Conservation (phyloP, 2,113 vertebrate genomes). For the Albula glossodonta region DNA sequence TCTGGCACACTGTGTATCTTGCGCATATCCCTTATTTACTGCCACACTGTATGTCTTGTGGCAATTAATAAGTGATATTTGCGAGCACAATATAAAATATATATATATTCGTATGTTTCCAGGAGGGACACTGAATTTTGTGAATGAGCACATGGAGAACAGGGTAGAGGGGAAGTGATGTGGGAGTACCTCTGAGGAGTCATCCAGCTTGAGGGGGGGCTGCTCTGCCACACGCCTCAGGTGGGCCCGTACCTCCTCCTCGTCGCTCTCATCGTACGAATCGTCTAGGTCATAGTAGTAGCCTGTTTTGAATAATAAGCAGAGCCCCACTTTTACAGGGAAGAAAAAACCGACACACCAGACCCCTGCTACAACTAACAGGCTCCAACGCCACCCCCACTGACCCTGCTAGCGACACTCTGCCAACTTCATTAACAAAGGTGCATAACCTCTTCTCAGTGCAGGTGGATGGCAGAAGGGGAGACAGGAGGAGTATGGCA, state of each 20-base stretch:
- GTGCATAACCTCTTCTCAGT: background rate
- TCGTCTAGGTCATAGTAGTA: slow-evolving; percentile 98
- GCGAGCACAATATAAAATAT: too few relatives aligned
- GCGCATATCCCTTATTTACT: too few relatives aligned
- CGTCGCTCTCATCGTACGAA: slow-evolving; percentile 95
- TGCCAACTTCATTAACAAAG: slow-evolving; percentile 19
- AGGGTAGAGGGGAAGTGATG: background rate
- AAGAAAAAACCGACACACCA: background rate
- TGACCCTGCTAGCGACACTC: slow-evolving; percentile 11
- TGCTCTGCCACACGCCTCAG: slow-evolving; percentile 91
- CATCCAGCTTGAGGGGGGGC: slow-evolving; percentile 92
- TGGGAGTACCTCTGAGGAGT: slow-evolving; percentile 83
- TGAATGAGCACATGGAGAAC: too few relatives aligned
- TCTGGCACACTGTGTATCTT: too few relatives aligned
- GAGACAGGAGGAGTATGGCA: too few relatives aligned
- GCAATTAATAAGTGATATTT: too few relatives aligned
- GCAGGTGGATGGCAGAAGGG: background rate
- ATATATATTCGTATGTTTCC: too few relatives aligned
- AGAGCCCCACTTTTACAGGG: background rate
- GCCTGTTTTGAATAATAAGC: slow-evolving; percentile 62
- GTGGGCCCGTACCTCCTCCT: slow-evolving; percentile 94
- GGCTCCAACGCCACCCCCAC: too few relatives aligned
- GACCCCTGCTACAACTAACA: background rate
- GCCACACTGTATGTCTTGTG: too few relatives aligned
- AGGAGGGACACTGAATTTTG: too few relatives aligned